Evolutionary conservation across 2,113 vertebrate genomes (phyloP), one percentile per base, ranked within the genome.

Genomic region (Pangasianodon hypophthalmus): DNA sequence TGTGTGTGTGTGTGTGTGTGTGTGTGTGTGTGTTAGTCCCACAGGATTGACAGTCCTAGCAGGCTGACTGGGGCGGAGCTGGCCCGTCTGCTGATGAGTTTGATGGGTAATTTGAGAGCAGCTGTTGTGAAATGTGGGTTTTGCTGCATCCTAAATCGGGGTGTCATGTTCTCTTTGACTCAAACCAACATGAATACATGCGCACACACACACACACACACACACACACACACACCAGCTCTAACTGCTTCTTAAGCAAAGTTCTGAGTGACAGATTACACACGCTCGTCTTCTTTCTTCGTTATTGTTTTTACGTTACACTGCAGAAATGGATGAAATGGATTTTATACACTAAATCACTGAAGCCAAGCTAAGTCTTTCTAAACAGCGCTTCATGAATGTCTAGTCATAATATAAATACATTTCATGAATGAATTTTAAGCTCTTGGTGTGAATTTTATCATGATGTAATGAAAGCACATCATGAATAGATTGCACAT

Each of bases 21-120:
- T 75, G 83, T 32, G 6, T n/a, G 19, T 87, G 89, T 75, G 48
- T 75, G 46, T 79, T 54, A 81, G 29, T 54, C 37, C 77, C 77
- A 46, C 44, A 86, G 82, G 88, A 88, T 4, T 73, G 67, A 60
- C 91, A 84, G 79, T 48, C n/a, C 41, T 62, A 84, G 85, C 50
- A 46, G 89, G 71, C 32, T 89, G 85, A 87, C 58, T 77, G 85
- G 88, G 90, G 86, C 58, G 73, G 86, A 84, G 80, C 80, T 85
- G 88, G 87, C 50, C 85, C 80, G 32, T 69, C 67, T 89, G 44
- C n/a, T 90, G 86, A 81, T 41, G 19, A 73, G 60, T 87, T 90
- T 92, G 91, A 92, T 90, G 87, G 91, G 89, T 90, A 88, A 90
- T 90, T 89, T 89, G 56, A 90, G 85, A 92, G 87, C 89, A 92